phyloP scores from a whole-genome alignment of 2,888 invertebrate species.

The Eupeodes latifasciatus region DNA sequence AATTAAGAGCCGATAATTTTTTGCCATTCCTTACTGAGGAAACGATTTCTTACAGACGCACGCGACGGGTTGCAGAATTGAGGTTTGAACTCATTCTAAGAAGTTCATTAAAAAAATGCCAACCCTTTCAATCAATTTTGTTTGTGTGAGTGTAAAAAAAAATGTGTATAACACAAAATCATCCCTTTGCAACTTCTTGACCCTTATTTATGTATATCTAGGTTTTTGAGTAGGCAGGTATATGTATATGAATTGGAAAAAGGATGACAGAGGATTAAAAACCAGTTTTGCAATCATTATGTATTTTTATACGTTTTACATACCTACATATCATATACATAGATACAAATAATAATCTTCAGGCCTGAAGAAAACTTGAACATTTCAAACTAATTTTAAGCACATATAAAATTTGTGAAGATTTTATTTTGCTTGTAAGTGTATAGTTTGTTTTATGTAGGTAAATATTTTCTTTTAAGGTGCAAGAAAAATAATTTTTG shows the following conservation, averaged over 20 bases:
- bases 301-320: no score
- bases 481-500: no score
- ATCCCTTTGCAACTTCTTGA: background rate
- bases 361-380: no score
- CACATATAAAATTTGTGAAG: no score
- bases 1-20: constrained; percentile 61
- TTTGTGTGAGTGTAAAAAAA: background rate
- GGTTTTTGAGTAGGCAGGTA: background rate
- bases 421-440: no score
- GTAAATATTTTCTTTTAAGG: no score
- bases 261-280: background rate
- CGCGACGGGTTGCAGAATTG: background rate
- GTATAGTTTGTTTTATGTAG: no score
- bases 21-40: background rate
- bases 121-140: constrained; percentile 14
- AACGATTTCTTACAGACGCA: background rate
- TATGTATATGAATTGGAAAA: background rate
- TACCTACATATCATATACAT: no score
- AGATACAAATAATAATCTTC: no score
- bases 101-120: background rate
- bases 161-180: background rate
- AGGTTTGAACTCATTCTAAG: background rate
- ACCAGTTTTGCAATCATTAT: background rate
- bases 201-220: background rate
- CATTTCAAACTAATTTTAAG: no score